Conservation (phyloP, 1,140 invertebrate genomes). For the Leptestheria dahalacensis region DNA sequence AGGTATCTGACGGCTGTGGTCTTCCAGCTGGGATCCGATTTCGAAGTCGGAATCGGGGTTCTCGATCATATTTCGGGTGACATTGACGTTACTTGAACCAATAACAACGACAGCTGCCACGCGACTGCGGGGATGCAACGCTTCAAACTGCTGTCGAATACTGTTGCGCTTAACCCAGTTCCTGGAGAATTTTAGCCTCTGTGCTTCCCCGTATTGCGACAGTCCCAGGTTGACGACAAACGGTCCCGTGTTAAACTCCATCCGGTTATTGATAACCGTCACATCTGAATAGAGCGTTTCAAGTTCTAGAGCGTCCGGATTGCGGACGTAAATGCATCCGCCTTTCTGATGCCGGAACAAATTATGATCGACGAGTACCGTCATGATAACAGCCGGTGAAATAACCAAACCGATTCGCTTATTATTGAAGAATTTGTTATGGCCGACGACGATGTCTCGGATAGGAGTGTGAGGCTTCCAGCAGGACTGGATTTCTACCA, state of each 20-base stretch:
- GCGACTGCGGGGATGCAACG: slow-evolving; percentile 64
- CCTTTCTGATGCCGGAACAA: slow-evolving; percentile 63
- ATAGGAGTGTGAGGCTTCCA: slow-evolving; percentile 38
- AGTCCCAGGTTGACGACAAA: slow-evolving; percentile 77
- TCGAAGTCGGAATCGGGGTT: slow-evolving; percentile 84
- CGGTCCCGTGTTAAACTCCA: slow-evolving; percentile 66
- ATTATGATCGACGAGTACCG: slow-evolving; percentile 69
- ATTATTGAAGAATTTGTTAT: slow-evolving; percentile 67
- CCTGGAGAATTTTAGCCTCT: slow-evolving; percentile 67
- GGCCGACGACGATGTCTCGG: slow-evolving; percentile 57
- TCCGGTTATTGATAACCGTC: slow-evolving; percentile 72
- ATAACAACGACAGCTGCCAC: slow-evolving; percentile 80
- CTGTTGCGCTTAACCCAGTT: slow-evolving; percentile 77
- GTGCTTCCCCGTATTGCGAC: slow-evolving; percentile 64
- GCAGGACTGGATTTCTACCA: slow-evolving; percentile 60
- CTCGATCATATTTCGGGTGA: slow-evolving; percentile 82
- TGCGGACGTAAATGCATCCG: slow-evolving; percentile 74
- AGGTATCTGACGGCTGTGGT: slow-evolving; percentile 85
- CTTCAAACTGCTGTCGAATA: slow-evolving; percentile 71
- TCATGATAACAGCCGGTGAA: slow-evolving; percentile 66
- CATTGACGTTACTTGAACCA: slow-evolving; percentile 66
- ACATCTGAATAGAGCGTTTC: slow-evolving; percentile 51
- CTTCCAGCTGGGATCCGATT: slow-evolving; percentile 84
- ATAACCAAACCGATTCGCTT: slow-evolving; percentile 58
- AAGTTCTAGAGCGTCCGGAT: slow-evolving; percentile 53